Base-by-base conservation (phyloP, 2,797 vertebrate species). In the Acanthopagrus latus region DNA sequence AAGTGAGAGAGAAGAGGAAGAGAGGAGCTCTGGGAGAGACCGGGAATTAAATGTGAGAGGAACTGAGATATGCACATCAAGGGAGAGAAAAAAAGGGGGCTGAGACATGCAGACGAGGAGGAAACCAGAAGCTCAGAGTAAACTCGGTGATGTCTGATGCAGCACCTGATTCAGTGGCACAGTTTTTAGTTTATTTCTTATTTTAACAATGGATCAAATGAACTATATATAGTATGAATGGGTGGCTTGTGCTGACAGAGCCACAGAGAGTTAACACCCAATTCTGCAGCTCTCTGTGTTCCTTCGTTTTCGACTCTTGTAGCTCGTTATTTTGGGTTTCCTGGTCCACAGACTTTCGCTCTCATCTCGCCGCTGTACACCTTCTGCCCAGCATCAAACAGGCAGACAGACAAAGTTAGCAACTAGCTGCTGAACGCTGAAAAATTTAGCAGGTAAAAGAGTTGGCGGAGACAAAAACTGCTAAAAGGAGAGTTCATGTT, bases 1-100 rank as follows among this genome's bases (percentile, higher is more conserved):
- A 55, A 71, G 64, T 38, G 63, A 23, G 50, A 55, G 73, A 60
- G 43, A 50, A 44, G 60, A 48, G 11, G 70, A 33, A 44, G 27
- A n/a, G 71, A 70, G 29, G n/a, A 43, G 50, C 6, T 16, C 14
- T 54, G 63, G 51, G 56, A 78, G 60, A 62, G 64, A 50, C 57
- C 62, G 74, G 21, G 25, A 74, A 51, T 83, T 54, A 55, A 56
- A 69, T 23, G 16, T 55, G 65, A 64, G 48, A 46, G 52, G 48
- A 58, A 38, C 70, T 23, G 59, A 76, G 64, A 74, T 20, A 14
- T 56, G 43, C 52, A 76, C 23, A 48, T 57, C 12, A 58, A 14
- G 21, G 27, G 14, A 74, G 44, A 72, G 58, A 8, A 81, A 46
- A 14, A n/a, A 13, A n/a, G n/a, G 21, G 21, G 11, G 27, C 21